Evolutionary conservation across 2,888 invertebrate species (phyloP), one percentile per base, ranked within the genome.

Genomic region (Malthinus flaveolus): DNA sequence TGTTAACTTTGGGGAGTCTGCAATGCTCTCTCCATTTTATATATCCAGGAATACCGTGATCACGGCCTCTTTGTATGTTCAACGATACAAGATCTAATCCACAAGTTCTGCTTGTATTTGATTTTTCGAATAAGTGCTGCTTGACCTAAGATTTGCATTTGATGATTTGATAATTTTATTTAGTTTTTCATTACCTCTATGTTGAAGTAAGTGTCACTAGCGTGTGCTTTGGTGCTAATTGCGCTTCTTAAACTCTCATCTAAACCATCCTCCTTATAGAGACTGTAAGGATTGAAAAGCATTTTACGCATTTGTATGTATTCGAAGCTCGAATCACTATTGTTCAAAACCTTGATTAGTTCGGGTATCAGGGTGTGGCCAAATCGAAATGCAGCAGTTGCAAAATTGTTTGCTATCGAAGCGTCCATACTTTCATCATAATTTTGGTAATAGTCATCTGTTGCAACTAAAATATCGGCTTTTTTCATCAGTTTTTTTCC

Each of bases 51-150:
- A 95, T 79, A 0, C 94, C 95, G 75, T 95, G 94, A 80, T 95
- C 95, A 1, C 95, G 79, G 0, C 94, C 94, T 33, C 94, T 84
- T 77, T 95, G 94, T 69, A 95, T 91, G 78, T 95, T 93, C 61
- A 94, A 80, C 0, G 94, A 90, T 0, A 93, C 91, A 70, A 95
- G 80, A 81, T 95, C 95, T 55, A 94, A 80, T 0, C 93, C 93
- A 66, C 88, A 89, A 0, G 85, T 79, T 0, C 81, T 76, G 0
- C 58, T 57, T 31, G 56, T 64, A 31, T 65, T 66, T 9, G 62
- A 42, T 32, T 82, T 82, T 74, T 88, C 87, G 77, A 90, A 90
- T 37, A 90, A 80, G 71, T 86, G 86, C 56, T 84, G 81, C 64
- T 88, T 88, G 48, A 91, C 76, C 86, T 90, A 80, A 15, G 80